Evolutionary conservation across 2,113 vertebrate species (phyloP).

Genomic region (Petromus typicus): DNA sequence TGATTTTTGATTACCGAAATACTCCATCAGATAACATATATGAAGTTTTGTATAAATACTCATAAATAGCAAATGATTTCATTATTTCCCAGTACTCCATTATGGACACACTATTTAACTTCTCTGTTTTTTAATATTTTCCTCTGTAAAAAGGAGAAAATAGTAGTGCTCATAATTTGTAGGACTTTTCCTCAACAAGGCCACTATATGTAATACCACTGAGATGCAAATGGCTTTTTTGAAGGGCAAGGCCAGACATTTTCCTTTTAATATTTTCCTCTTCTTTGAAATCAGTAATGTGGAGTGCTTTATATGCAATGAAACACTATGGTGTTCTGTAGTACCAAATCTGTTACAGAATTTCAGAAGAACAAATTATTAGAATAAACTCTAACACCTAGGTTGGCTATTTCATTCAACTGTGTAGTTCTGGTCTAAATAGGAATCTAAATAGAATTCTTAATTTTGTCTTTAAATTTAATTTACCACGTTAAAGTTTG

Average conservation of each 20-base stretch:
- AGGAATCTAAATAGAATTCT: not conserved
- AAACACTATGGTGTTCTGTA: not conserved
- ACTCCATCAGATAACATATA: not conserved
- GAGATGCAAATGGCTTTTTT: not conserved
- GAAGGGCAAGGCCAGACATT: not conserved
- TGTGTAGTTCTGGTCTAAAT: not conserved
- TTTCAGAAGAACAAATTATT: slow-evolving; percentile 2
- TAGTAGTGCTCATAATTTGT: not conserved
- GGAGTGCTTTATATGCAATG: not conserved
- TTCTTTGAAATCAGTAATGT: not conserved
- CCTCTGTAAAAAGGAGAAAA: not conserved
- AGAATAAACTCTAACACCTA: slow-evolving; percentile 4
- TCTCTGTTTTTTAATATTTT: not conserved
- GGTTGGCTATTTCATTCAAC: slow-evolving; percentile 13
- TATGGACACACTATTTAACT: not conserved
- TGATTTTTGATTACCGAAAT: not conserved
- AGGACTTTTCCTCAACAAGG: not conserved
- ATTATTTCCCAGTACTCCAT: not conserved
- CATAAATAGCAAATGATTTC: not conserved
- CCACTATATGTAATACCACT: not conserved
- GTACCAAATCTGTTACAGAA: not conserved
- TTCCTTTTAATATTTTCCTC: not conserved
- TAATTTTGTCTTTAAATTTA: slow-evolving; percentile 44
- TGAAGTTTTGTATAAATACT: not conserved
- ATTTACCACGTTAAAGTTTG: not conserved